phyloP scores from a whole-genome alignment of 2,113 vertebrate genomes.

The Gallinago media region DNA sequence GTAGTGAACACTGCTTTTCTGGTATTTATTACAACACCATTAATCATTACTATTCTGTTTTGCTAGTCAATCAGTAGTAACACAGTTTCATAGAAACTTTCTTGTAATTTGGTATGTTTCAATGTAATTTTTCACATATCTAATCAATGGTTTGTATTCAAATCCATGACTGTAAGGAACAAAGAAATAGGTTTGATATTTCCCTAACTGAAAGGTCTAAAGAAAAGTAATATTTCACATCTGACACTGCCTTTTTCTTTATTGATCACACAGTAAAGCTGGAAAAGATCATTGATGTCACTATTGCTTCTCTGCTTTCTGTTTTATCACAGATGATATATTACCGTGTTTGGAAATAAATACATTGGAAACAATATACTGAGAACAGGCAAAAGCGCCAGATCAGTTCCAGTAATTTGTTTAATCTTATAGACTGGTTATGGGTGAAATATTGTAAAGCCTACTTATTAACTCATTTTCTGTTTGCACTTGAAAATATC shows the following conservation, averaged over 20 bases:
- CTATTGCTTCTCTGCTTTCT: background rate
- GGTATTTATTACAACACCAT: background rate
- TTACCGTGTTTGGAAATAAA: constrained; percentile 12
- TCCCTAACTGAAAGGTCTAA: constrained; percentile 29
- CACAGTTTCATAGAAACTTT: background rate
- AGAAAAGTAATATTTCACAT: constrained; percentile 37
- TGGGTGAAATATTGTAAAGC: background rate
- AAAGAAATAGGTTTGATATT: constrained; percentile 31
- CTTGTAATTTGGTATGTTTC: background rate
- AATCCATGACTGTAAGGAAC: background rate
- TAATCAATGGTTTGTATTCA: constrained; percentile 28
- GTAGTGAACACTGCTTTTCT: background rate
- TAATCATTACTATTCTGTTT: background rate
- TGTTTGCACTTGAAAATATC: background rate
- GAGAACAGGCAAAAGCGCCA: background rate
- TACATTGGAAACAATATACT: background rate
- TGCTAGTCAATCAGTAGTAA: constrained; percentile 7
- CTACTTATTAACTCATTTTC: background rate
- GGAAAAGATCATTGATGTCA: constrained; percentile 17
- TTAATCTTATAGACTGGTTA: background rate
- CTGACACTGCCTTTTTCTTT: constrained; percentile 28
- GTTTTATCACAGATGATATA: constrained; percentile 22
- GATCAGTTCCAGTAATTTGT: background rate
- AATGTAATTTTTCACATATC: background rate
- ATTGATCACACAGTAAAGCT: constrained; percentile 25